Conservation (phyloP, 92 coral and sea anemone genomes). For the Bergia sp. region DNA sequence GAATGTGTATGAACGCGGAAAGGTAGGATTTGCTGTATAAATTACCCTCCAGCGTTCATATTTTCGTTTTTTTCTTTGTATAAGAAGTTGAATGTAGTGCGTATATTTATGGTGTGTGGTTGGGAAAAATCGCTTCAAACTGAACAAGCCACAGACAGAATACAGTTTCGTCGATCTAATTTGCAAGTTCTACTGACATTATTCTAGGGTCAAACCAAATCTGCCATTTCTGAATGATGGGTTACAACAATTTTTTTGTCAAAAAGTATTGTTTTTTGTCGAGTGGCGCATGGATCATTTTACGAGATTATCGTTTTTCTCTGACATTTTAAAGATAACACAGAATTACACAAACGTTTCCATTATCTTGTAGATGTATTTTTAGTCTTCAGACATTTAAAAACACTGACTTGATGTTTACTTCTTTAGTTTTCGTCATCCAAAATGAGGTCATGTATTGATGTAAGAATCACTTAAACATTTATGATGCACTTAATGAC, state of each 20-base stretch:
- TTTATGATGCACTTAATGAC: not conserved
- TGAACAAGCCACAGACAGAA: not conserved
- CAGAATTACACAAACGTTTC: not conserved
- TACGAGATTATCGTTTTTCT: not conserved
- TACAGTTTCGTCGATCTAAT: not conserved
- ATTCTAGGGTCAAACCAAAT: not conserved
- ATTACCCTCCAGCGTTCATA: not conserved
- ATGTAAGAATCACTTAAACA: not conserved
- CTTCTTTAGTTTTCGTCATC: no score
- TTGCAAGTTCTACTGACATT: not conserved
- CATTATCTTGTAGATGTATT: not conserved
- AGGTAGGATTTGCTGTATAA: constrained; percentile 59
- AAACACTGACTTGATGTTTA: no score
- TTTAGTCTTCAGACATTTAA: not conserved
- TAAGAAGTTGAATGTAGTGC: not conserved
- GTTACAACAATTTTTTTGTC: not conserved
- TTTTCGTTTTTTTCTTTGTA: not conserved
- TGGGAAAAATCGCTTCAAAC: not conserved
- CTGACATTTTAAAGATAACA: not conserved
- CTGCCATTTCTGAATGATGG: not conserved
- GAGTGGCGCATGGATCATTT: not conserved
- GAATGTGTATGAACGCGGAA: constrained; percentile 79
- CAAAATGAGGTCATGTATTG: not conserved
- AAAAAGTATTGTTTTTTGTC: no score
- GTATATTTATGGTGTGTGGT: not conserved